These are phyloP conservation scores for Danio rerio DNA, from an alignment of 2,113 vertebrate species.

Conservation along the genomic window DNA sequence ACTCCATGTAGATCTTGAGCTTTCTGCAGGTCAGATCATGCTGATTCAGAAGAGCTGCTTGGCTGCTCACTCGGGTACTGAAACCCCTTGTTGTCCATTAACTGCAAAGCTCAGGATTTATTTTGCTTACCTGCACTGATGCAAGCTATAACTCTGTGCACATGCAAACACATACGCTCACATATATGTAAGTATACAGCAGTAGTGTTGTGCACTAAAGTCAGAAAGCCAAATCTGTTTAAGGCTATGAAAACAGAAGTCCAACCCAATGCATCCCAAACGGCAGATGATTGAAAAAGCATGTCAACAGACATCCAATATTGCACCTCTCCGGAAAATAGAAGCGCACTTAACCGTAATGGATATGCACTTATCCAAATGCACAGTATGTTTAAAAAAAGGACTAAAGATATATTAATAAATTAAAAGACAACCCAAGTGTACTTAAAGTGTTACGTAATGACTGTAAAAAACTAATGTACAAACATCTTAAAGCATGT, in stretches of 20 bases:
- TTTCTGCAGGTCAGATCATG: background rate
- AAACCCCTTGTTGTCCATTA: background rate
- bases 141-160: background rate
- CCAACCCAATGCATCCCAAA: background rate
- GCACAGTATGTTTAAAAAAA: no score
- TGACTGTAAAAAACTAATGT: no score
- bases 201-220: no score
- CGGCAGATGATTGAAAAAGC: background rate
- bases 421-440: background rate
- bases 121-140: slow-evolving; percentile 22
- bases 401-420: no score
- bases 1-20: background rate
- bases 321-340: background rate
- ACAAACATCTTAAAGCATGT: no score
- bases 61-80: background rate
- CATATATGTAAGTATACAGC: background rate
- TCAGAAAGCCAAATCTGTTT: no score
- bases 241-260: no score
- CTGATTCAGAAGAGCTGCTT: background rate
- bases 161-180: background rate
- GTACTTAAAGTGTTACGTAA: background rate
- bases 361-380: background rate
- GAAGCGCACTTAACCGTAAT: background rate
- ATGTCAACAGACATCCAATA: background rate
- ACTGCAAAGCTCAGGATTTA: slow-evolving; percentile 1